Evolutionary conservation across 64 coral and sea anemone genomes (phyloP), one percentile per base, ranked within the genome.

Genomic region (Dendrophyllia cribrosa): DNA sequence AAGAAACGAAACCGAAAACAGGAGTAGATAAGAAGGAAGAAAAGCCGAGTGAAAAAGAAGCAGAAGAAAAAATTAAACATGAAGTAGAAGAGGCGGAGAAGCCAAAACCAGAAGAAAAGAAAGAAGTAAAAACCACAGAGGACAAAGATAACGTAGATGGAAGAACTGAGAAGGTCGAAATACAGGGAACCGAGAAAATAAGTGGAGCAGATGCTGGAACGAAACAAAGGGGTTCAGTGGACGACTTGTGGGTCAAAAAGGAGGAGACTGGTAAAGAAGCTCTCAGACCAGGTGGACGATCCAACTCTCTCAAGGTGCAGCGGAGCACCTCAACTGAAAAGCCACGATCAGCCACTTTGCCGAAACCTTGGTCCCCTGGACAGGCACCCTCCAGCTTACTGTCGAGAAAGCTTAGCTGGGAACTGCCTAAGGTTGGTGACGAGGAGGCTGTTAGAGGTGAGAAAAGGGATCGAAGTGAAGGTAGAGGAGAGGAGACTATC

Each of bases 311-410:
- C 6, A 84, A 84, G 45, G 34, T 84, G 10, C 80, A 84, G 64
- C 59, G 80, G 49, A 84, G 17, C 62, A 84, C 62, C 13, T 67
- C 80, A 13, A 67, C 62, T 5, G 80, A 84, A 59, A 84, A 84
- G n/a, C 4, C 61, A 19, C 91, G 82, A 8, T 83, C 91, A 58
- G 91, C 91, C 2, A 93, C 91, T 49, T 25, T 93, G 17, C 91
- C 91, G 5, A 93, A 93, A 62, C 91, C 91, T 4, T 93, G 91
- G 91, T 93, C 83, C 6, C 83, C 91, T 21, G 62, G 72, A 22
- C 69, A 83, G 22, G 74, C 14, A 1, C 43, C 69, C 12, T 76
- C 86, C 14, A 87, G 51, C 23, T 51, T 55, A n/a, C 83, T 83
- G 19, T 75, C 91, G 13, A 62, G 91, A 77, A 87, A 85, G 26